A percentile compares a stretch with the other conserved stretches of the same genome.
These are phyloP conservation scores for Danio choprae DNA, from an alignment of 2,797 vertebrate species.

Conservation along the genomic window DNA sequence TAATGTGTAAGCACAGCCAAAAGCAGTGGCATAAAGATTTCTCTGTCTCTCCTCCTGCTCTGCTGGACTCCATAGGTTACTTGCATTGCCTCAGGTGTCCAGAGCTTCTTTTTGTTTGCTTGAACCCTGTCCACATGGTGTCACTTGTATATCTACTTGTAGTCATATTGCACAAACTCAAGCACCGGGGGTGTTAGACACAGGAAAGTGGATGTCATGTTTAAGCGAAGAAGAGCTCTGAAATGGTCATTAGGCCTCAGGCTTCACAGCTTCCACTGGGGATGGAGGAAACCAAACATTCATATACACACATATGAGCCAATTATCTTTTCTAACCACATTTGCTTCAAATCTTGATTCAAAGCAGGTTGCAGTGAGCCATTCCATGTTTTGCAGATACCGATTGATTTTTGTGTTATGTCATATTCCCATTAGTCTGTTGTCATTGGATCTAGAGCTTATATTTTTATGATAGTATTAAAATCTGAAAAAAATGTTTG, in stretches of 20 bases:
- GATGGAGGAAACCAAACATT: conserved; percentile 29
- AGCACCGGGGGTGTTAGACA: neutral
- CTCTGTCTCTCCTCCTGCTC: conserved; percentile 1
- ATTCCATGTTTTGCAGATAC: neutral
- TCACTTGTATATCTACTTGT: conserved; percentile 25
- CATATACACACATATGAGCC: conserved; percentile 19
- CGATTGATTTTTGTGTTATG: conserved; percentile 1
- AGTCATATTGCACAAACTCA: conserved; percentile 35
- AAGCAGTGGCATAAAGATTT: conserved; percentile 2
- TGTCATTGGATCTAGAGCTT: neutral
- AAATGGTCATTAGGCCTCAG: conserved; percentile 35
- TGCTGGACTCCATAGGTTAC: conserved; percentile 27
- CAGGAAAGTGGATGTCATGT: conserved; percentile 37
- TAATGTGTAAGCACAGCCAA: neutral
- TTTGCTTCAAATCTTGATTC: neutral
- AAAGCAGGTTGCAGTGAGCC: neutral
- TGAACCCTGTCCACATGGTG: conserved; percentile 29
- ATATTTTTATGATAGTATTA: too few relatives aligned
- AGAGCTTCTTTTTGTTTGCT: conserved; percentile 28
- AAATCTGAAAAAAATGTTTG: too few relatives aligned
- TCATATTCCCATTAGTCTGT: neutral
- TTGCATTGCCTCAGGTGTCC: conserved; percentile 54
- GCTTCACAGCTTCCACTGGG: conserved; percentile 9
- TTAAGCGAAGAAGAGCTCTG: conserved; percentile 15
- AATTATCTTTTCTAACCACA: conserved; percentile 12